Evolutionary conservation across 2,113 vertebrate genomes (phyloP), one percentile per base, ranked within the genome.

Genomic region (Neolamprologus sp.): DNA sequence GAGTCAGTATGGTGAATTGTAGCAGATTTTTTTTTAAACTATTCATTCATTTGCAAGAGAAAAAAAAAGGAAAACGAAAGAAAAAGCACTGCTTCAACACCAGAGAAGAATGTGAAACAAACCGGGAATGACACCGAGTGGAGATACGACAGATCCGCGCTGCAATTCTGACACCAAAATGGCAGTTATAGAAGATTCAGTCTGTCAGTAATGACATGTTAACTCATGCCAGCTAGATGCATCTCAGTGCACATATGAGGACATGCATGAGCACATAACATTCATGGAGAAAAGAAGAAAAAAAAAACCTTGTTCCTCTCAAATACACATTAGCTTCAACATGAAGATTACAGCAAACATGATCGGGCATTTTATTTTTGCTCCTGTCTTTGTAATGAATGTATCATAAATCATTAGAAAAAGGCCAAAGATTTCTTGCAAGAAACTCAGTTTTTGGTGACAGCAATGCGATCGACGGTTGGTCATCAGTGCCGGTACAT

Each of bases 261-360:
- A 92, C 96, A 96, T 95, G 95, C 95, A 91, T 89, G 91, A 94
- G 91, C 85, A 85, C 82, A 86, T 89, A 75, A 95, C 95, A 95
- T 95, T 95, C 94, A 91, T 91, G 89, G 87, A 87, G 84, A 85
- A 88, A 65, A 49, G 31, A 47, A 40, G 40, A 73, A 45, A 45
- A 75, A 73, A 23, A 73, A 45, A 17, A 3, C 19, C 75, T 88
- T 78, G 73, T 80, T 83, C 87, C 83, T 92, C 85, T 75, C 55
- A 80, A 87, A 90, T 92, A 83, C 81, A 82, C 87, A 86, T 75
- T 78, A 84, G 88, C 88, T 91, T 94, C 90, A 94, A 93, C 92
- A 81, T 94, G 93, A 94, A 95, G 93, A 89, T 93, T 84, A 89
- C 82, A 88, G 89, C 80, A 33, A 90, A 91, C 75, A 71, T 87